A percentile compares a stretch with the other conserved stretches of the same genome.
phyloP scores from a whole-genome alignment of 2,113 vertebrate genomes.

The Sebastes schlegelii region DNA sequence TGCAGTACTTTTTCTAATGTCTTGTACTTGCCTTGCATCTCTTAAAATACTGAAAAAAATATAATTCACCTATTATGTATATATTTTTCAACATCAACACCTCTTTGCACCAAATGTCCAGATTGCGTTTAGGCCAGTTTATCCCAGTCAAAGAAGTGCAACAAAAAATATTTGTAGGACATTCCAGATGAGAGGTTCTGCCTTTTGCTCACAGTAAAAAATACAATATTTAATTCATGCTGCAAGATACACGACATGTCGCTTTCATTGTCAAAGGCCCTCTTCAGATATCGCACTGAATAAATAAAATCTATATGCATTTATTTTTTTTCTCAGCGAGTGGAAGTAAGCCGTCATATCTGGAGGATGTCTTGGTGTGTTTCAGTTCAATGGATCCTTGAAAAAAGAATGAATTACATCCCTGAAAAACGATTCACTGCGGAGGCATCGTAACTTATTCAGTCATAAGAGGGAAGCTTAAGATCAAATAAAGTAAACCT shows the following conservation, averaged over 20 bases:
- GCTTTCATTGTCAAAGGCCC: constrained; percentile 29
- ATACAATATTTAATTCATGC: constrained; percentile 66
- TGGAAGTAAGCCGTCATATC: constrained; percentile 7
- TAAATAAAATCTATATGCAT: constrained; percentile 51
- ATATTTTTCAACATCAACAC: background rate
- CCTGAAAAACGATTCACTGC: constrained; percentile 7
- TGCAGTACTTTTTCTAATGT: constrained; percentile 16
- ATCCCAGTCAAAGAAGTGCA: constrained; percentile 21
- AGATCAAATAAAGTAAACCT: constrained; percentile 4
- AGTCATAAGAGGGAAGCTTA: constrained; percentile 21
- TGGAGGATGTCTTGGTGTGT: background rate
- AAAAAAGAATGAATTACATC: constrained; percentile 13
- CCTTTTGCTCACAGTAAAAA: constrained; percentile 37
- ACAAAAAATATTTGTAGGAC: constrained; percentile 40
- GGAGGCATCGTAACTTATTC: constrained; percentile 34
- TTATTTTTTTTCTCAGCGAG: constrained; percentile 3
- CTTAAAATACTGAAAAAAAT: background rate
- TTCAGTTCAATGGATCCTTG: constrained; percentile 2
- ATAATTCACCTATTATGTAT: background rate
- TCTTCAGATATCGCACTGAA: constrained; percentile 51
- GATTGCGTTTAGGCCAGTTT: constrained; percentile 1
- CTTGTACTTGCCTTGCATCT: constrained; percentile 8
- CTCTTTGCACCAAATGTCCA: background rate
- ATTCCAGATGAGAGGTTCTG: constrained; percentile 20
- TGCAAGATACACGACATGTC: constrained; percentile 37